Conservation (phyloP, 2,113 vertebrate genomes). For the Lycaon pictus region DNA sequence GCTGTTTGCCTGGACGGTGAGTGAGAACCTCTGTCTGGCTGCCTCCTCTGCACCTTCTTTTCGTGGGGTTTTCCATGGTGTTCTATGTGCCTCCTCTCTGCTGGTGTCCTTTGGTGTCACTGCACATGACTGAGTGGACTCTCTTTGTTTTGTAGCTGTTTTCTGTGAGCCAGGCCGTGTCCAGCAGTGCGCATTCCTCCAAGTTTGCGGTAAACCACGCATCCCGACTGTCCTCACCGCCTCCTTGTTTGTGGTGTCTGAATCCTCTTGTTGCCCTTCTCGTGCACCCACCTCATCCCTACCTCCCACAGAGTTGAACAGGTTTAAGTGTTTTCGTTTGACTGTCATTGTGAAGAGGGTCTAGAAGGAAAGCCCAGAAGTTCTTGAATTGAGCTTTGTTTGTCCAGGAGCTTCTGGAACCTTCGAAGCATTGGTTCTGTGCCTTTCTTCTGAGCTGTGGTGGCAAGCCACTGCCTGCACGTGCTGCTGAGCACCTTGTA, state of each 20-base stretch:
- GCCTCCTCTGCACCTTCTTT: not conserved
- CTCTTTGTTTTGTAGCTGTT: slow-evolving; percentile 92
- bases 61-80: not conserved
- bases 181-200: slow-evolving; percentile 91
- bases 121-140: slow-evolving; percentile 64
- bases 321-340: not conserved
- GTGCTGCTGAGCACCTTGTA: not conserved
- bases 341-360: not conserved
- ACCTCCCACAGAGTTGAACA: not conserved
- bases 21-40: not conserved
- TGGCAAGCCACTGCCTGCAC: not conserved
- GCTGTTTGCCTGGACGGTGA: not conserved
- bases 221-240: not conserved
- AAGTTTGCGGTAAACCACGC: slow-evolving; percentile 92
- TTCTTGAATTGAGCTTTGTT: not conserved
- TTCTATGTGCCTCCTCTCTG: not conserved
- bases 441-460: not conserved
- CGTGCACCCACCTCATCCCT: not conserved
- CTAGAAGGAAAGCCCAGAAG: not conserved
- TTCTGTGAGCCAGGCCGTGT: slow-evolving; percentile 89
- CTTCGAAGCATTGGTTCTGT: not conserved
- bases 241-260: not conserved
- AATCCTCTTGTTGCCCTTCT: not conserved
- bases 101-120: not conserved
- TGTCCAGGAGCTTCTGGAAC: slow-evolving; percentile 3